phyloP scores from a whole-genome alignment of 2,797 vertebrate species.

The Rhabdophis nuchalis region DNA sequence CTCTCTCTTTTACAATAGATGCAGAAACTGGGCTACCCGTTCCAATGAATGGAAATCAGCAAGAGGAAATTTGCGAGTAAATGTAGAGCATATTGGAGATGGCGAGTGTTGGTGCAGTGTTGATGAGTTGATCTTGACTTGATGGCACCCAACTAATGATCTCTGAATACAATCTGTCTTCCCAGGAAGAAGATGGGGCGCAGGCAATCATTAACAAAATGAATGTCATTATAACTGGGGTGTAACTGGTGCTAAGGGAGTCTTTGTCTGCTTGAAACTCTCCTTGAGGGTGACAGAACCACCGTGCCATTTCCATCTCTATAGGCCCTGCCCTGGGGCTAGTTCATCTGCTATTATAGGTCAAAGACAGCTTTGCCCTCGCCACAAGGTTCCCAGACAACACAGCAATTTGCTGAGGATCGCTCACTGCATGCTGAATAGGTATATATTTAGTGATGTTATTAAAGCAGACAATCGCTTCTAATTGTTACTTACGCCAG shows the following conservation, averaged over 20 bases:
- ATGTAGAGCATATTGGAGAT: neutral
- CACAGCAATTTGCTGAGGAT: neutral
- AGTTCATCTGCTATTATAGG: neutral
- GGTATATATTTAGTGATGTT: neutral
- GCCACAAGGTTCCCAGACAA: neutral
- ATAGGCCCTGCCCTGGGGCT: neutral
- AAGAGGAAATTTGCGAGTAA: neutral
- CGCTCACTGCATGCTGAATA: neutral
- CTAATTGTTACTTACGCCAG: neutral
- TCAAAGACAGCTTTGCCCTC: neutral
- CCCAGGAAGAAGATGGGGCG: neutral
- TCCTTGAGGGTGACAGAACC: neutral
- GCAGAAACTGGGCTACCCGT: neutral
- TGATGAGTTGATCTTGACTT: neutral
- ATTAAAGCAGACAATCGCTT: too few relatives aligned
- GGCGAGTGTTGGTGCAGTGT: neutral
- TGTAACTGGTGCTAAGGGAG: neutral
- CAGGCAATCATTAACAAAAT: neutral
- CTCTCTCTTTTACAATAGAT: neutral
- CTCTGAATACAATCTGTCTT: neutral
- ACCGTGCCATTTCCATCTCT: neutral
- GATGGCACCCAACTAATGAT: neutral
- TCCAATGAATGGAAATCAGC: neutral
- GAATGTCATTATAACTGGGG: neutral
- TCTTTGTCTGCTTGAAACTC: neutral